Evolutionary conservation across 2,888 invertebrate species (phyloP).

Genomic region (Hyposoter didymator): DNA sequence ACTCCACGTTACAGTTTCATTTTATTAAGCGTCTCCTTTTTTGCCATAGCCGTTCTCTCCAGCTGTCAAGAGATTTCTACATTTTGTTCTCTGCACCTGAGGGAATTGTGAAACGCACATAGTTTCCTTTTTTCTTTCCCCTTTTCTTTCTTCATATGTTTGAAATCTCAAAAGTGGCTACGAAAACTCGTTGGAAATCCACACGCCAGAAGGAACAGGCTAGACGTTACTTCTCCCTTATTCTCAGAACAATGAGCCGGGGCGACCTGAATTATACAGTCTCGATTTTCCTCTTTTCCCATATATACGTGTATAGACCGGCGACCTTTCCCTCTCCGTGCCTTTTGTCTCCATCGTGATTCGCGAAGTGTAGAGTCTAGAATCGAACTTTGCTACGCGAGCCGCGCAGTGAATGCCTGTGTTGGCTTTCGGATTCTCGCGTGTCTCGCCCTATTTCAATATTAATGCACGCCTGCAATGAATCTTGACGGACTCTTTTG

Average conservation of each 20-base stretch:
- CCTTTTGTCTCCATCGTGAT: constrained; percentile 26
- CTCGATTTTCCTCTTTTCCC: constrained; percentile 50
- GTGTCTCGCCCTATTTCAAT: constrained; percentile 56
- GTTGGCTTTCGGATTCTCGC: constrained; percentile 42
- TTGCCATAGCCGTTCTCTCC: constrained; percentile 25
- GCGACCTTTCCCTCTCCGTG: constrained; percentile 25
- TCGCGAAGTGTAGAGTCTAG: constrained; percentile 48
- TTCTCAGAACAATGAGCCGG: constrained; percentile 60
- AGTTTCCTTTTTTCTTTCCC: neutral
- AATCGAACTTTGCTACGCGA: constrained; percentile 58
- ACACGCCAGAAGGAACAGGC: constrained; percentile 47
- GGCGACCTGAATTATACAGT: constrained; percentile 66
- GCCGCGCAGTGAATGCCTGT: constrained; percentile 26
- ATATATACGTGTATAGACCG: neutral
- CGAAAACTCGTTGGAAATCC: constrained; percentile 51
- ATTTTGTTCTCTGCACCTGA: constrained; percentile 50
- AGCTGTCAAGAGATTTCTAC: constrained; percentile 35
- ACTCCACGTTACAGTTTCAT: constrained; percentile 2
- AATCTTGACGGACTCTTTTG: constrained; percentile 43
- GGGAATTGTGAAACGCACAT: constrained; percentile 43
- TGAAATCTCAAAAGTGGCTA: constrained; percentile 49
- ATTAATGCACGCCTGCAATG: constrained; percentile 54
- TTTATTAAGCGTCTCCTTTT: constrained; percentile 13
- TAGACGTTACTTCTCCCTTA: constrained; percentile 48
- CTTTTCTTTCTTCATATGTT: constrained; percentile 38